Conservation (phyloP, 2,888 invertebrate species). For the Nymphalis polychloros region DNA sequence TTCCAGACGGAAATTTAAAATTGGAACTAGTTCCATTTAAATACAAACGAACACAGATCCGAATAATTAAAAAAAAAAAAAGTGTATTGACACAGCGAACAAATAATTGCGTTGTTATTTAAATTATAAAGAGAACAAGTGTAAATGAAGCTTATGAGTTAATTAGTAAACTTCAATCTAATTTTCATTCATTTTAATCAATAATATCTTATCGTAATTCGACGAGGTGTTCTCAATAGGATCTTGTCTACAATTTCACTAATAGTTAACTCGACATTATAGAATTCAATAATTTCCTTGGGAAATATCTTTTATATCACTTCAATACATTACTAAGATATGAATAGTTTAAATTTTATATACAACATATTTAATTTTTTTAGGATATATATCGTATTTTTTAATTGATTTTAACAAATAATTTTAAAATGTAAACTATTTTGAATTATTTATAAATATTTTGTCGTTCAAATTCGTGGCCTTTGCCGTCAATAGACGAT, state of each 20-base stretch:
- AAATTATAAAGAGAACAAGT: constrained; percentile 16
- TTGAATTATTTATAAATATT: constrained; percentile 12
- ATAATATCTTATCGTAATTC: constrained; percentile 36
- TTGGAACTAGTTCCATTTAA: too few species aligned
- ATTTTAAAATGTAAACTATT: constrained; percentile 20
- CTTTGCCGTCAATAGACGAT: constrained; percentile 42
- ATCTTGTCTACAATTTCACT: constrained; percentile 61
- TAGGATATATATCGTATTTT: constrained; percentile 40
- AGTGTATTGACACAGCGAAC: too few species aligned
- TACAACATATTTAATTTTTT: constrained; percentile 52
- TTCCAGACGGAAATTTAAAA: too few species aligned
- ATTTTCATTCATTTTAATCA: constrained; percentile 27
- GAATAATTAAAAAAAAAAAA: too few species aligned
- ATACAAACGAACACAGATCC: too few species aligned
- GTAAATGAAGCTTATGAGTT: constrained; percentile 22
- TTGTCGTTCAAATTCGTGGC: constrained; percentile 22
- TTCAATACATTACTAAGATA: constrained; percentile 77
- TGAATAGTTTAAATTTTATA: constrained; percentile 74
- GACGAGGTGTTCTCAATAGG: constrained; percentile 49
- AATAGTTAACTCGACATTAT: constrained; percentile 74
- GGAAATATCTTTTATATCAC: constrained; percentile 76
- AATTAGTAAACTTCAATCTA: constrained; percentile 35
- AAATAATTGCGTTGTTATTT: too few species aligned
- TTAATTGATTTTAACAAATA: constrained; percentile 26
- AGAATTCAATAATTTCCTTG: constrained; percentile 77